Base-by-base conservation (phyloP, 2,113 vertebrate species). In the Pogona vitticeps region DNA sequence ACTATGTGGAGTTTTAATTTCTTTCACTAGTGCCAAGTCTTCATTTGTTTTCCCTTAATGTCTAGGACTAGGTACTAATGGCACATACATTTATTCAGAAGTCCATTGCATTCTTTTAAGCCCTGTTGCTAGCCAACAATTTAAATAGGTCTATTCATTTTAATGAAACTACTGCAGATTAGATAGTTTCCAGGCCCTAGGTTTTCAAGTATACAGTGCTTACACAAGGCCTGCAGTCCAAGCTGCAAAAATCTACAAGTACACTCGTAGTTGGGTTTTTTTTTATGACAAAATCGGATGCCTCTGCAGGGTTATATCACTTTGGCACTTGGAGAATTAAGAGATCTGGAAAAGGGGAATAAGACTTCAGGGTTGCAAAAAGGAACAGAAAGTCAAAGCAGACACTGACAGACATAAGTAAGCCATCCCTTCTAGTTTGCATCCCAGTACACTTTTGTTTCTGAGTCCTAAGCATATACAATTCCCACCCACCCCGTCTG, bases 1-100 rank as follows among this genome's bases (percentile, higher is more conserved):
- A 1, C 10, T 77, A 90, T 80, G 56, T 56, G 20, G 82, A 76
- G 71, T 42, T 86, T 86, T 65, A 75, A 65, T 67, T 65, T 36
- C 78, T 52, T 75, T 75, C 59, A 33, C 31, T 40, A 8, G 23
- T 31, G n/a, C 85, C 70, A 56, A 31, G 38, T 75, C 71, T 59
- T 81, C 31, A 20, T 78, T 85, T 85, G 59, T 36, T 46, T 79
- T 70, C 33, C 46, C 18, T 63, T 17, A 14, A 21, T 33, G 31
- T 52, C 5, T 73, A 75, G 17, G 63, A 73, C 59, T 20, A 31
- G n/a, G 23, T 46, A 75, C 18, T 52, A 46, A 21, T 33, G 21
- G 26, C 33, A 6, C 33, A 65, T 26, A 26, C 65, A 15, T 81
- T 81, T 75, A 81, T 86, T 63, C 70, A 76, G 33, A 86, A 65